Evolutionary conservation across 2,888 invertebrate genomes (phyloP).

Genomic region (Horisme vitalbata): DNA sequence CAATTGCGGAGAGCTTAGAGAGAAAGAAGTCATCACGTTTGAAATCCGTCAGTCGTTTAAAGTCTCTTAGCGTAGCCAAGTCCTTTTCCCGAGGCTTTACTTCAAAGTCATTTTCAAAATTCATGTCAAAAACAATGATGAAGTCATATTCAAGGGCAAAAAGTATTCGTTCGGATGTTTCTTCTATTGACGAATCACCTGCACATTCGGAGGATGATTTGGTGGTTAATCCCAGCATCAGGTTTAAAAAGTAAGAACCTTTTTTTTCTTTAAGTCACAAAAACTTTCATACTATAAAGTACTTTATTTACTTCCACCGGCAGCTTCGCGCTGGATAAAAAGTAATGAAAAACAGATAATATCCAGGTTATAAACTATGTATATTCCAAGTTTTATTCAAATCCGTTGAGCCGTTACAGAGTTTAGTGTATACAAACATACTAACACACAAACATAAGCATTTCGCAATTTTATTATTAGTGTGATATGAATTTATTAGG

Average conservation of each 20-base stretch:
- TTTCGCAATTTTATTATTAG: no score
- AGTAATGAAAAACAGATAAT: no score
- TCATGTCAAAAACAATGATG: conserved; percentile 43
- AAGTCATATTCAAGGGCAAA: conserved; percentile 36
- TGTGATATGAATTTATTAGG: no score
- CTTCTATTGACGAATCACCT: conserved; percentile 26
- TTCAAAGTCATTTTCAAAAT: conserved; percentile 49
- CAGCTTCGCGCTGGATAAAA: no score
- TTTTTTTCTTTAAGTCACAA: no score
- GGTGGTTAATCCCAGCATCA: conserved; percentile 43
- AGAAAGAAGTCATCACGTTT: conserved; percentile 39
- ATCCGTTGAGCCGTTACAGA: no score
- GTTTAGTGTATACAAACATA: no score
- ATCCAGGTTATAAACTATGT: no score
- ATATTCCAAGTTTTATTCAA: no score
- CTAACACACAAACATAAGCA: no score
- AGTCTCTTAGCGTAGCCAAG: conserved; percentile 38
- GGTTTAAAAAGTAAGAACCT: conserved; percentile 25
- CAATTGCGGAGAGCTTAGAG: conserved; percentile 33
- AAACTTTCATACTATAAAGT: no score
- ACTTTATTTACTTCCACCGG: no score
- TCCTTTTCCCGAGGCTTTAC: conserved; percentile 32
- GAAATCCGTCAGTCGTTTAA: conserved; percentile 39
- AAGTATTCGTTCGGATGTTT: conserved; percentile 27
- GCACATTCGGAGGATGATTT: conserved; percentile 53